Evolutionary conservation across 64 coral and sea anemone species (phyloP).

Genomic region (Pachyseris speciosa): DNA sequence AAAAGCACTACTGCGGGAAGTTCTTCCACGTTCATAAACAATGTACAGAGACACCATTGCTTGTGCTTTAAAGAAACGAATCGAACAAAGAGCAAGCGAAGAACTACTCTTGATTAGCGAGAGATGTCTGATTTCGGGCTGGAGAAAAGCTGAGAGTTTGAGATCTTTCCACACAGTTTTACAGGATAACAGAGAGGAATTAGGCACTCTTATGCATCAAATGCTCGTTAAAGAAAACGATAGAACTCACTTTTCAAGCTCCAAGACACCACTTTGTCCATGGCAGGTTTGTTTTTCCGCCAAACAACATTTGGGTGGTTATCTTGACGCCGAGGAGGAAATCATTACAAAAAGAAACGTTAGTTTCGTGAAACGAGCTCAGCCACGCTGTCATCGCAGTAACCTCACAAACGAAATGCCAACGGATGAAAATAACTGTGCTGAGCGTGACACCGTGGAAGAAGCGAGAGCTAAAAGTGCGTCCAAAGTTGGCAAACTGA

Average conservation of each 20-base stretch:
- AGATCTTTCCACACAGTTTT: background rate
- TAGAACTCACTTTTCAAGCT: background rate
- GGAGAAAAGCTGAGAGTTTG: background rate
- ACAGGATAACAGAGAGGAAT: slow-evolving; percentile 15
- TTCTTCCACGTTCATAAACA: background rate
- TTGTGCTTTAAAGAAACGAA: slow-evolving; percentile 46
- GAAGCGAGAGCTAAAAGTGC: background rate
- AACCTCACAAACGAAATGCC: background rate
- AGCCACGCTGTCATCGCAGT: background rate
- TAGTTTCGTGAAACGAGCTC: background rate
- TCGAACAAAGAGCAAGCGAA: slow-evolving; percentile 27
- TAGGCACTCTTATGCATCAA: slow-evolving; percentile 19
- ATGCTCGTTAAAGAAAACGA: slow-evolving; percentile 41
- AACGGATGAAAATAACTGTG: background rate
- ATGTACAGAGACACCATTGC: slow-evolving; percentile 16
- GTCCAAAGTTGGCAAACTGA: background rate
- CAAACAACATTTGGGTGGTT: background rate
- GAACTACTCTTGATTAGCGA: slow-evolving; percentile 30
- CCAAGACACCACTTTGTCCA: background rate
- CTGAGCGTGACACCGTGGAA: background rate
- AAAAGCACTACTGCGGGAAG: background rate
- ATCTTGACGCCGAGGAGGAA: background rate
- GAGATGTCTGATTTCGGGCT: background rate
- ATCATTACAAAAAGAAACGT: background rate
- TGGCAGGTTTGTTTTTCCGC: slow-evolving; percentile 6